Evolutionary conservation across 1,140 invertebrate genomes (phyloP), one percentile per base, ranked within the genome.

Genomic region (Meloidogyne floridensis): DNA sequence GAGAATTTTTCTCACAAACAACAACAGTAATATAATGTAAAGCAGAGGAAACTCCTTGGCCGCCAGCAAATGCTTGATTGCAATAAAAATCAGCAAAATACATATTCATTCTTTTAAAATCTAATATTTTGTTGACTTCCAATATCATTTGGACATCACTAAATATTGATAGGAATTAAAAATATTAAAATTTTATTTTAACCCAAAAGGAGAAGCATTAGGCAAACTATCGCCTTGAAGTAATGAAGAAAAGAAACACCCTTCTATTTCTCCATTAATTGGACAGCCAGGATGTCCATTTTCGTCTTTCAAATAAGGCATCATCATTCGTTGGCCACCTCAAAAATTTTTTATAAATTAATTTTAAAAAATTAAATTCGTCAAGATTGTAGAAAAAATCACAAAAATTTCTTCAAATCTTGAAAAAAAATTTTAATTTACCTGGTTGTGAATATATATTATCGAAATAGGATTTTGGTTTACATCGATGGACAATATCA

Each of bases 391-490:
- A 51, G 15, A 18, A 13, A 42, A 47, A 47, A n/a, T 75, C n/a
- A 5, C 8, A 20, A 20, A 32, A 32, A 32, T 32, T 32, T 32
- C 32, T 32, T 59, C 13, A 18, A 71, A 11, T 13, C 54, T 65
- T 7, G 0, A 7, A 65, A 18, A n/a, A 65, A 5, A 32, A 11
- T 11, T 54, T n/a, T n/a, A 51, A 74, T 18, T 73, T n/a, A 79
- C 77, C 69, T n/a, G 73, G 69, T 13, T 81, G 72, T n/a, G 54
- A 54, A 76, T 85, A 80, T 42, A 89, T 84, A 69, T 89, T 82
- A 18, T 88, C 88, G 71, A 77, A 89, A 70, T 89, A 88, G 7
- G 69, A 11, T 59, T 86, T 86, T 3, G 88, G 87, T 72, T 88
- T 88, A 72, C 85, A 87, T 71, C 87, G 84, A 56, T 84, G 87